A percentile compares a stretch with the other conserved stretches of the same genome.
These are phyloP conservation scores for Abramis brama DNA, from an alignment of 2,113 vertebrate genomes.

Conservation along the genomic window DNA sequence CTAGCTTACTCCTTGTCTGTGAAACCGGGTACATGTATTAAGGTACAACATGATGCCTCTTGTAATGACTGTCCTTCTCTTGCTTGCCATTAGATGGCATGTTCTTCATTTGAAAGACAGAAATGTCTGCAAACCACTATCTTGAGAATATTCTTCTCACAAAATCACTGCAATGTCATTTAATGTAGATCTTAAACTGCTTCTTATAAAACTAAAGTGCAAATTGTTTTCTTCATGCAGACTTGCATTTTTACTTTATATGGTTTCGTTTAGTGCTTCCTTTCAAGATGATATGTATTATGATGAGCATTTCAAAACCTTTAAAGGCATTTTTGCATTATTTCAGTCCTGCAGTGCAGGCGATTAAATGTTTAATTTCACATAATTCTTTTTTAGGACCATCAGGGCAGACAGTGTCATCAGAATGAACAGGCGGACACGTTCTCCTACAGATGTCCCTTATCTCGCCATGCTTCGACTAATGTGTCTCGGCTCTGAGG, in stretches of 20 bases:
- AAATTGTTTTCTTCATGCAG: neutral
- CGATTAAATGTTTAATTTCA: conserved; percentile 32
- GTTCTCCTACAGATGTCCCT: conserved; percentile 38
- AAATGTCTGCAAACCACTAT: neutral
- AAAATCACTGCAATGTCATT: neutral
- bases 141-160: neutral
- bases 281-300: neutral
- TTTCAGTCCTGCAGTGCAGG: neutral
- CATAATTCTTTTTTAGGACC: conserved; percentile 35
- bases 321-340: neutral
- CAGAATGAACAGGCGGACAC: conserved; percentile 37
- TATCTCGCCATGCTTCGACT: conserved; percentile 37
- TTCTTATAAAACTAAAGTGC: neutral
- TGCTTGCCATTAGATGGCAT: conserved; percentile 51
- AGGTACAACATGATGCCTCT: neutral
- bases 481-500: conserved; percentile 10
- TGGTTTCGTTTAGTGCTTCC: neutral
- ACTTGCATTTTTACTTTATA: neutral
- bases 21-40: neutral
- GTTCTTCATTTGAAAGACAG: conserved; percentile 35
- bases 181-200: neutral
- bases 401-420: conserved; percentile 46
- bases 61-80: neutral
- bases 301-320: neutral
- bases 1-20: too few species aligned